These are phyloP conservation scores for Gobius niger DNA, from an alignment of 2,113 vertebrate species.

Conservation along the genomic window DNA sequence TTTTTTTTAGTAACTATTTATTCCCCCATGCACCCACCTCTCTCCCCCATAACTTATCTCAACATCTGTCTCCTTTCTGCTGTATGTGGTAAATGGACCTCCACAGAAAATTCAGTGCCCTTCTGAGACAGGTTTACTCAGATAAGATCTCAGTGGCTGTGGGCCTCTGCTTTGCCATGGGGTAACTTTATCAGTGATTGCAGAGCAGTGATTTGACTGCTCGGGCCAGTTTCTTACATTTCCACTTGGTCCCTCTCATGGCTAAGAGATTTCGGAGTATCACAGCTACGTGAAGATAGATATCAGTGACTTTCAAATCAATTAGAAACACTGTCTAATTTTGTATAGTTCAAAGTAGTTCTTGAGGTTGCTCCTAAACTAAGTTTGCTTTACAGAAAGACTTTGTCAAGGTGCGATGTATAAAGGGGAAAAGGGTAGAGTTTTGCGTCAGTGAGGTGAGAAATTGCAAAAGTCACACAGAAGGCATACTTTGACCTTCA, in stretches of 20 bases:
- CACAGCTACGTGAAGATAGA: constrained; percentile 5
- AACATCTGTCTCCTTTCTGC: constrained; percentile 12
- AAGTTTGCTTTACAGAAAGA: constrained; percentile 36
- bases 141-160: constrained; percentile 56
- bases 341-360: neutral
- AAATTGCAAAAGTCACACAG: constrained; percentile 70
- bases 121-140: constrained; percentile 45
- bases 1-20: neutral
- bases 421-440: constrained; percentile 37
- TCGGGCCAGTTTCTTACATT: constrained; percentile 38
- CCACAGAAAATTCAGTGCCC: constrained; percentile 44
- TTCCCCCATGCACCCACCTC: neutral
- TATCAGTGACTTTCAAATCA: constrained; percentile 20
- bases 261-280: constrained; percentile 36
- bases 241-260: constrained; percentile 20
- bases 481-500: constrained; percentile 69
- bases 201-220: constrained; percentile 22
- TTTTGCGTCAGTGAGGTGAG: constrained; percentile 72
- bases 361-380: constrained; percentile 23
- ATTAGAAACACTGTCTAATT: constrained; percentile 4
- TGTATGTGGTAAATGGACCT: constrained; percentile 40
- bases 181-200: constrained; percentile 57
- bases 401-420: constrained; percentile 30
- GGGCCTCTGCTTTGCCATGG: constrained; percentile 30
- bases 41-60: constrained; percentile 6